Evolutionary conservation across 2,113 vertebrate genomes (phyloP), one percentile per base, ranked within the genome.

Genomic region (Patagioenas fasciata): DNA sequence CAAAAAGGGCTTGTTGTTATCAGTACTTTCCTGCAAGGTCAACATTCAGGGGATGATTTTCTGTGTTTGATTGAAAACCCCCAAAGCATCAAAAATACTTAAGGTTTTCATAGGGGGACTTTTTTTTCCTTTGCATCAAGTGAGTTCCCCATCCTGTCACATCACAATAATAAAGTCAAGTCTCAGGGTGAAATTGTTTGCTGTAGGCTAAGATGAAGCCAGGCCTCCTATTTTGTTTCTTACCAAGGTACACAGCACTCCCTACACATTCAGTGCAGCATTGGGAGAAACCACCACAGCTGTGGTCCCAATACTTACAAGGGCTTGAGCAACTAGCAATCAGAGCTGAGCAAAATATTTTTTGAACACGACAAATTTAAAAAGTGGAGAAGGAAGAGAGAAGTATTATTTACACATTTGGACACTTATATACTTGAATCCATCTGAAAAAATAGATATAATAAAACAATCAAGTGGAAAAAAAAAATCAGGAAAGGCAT

Each of bases 261-360:
- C 15, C 4, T 38, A 6, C 13, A 9, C 1, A 0, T 29, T 13
- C 44, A 26, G 6, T 31, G 28, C 38, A 31, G 64, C 15, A 13
- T 36, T 77, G 26, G 44, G 24, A 89, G 9, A 69, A 24, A 65
- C 13, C 18, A 65, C 44, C 58, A n/a, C 10, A 25, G 78, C 26
- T 77, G 31, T 84, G 23, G 53, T 44, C 17, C 42, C 42, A 83
- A 9, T 56, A 13, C n/a, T 53, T 10, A 44, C 0, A 1, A 80
- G 25, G 57, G 29, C 32, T 50, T 70, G 34, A 75, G 53, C 34
- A 83, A 48, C 0, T 5, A 66, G 25, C 15, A 65, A 13, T n/a
- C 50, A 82, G 42, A 94, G 44, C 40, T 6, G 26, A 93, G 47
- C 5, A 54, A 82, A 80, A 36, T 57, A 9, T 9, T 5, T 28